phyloP scores from a whole-genome alignment of 1,140 invertebrate species.

The Bombyx mori region DNA sequence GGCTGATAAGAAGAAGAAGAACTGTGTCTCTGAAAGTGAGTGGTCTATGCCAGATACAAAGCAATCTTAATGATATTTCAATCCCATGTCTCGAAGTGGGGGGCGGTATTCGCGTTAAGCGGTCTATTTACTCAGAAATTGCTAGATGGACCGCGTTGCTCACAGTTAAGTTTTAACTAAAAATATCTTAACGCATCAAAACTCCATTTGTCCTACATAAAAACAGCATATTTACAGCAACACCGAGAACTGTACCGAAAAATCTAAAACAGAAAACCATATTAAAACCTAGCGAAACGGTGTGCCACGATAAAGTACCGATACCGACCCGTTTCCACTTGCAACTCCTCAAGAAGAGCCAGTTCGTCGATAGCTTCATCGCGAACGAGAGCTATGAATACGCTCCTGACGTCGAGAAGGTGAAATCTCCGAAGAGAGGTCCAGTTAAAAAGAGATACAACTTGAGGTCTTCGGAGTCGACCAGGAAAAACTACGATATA shows the following conservation, averaged over 20 bases:
- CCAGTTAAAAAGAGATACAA: conserved; percentile 34
- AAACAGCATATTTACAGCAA: conserved; percentile 22
- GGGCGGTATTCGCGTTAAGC: too few relatives aligned
- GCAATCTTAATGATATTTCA: too few relatives aligned
- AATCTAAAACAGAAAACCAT: conserved; percentile 33
- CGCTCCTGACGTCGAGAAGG: conserved; percentile 46
- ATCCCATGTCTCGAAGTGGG: too few relatives aligned
- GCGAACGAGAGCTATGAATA: conserved; percentile 52
- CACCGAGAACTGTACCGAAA: conserved; percentile 34
- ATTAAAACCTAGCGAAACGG: conserved; percentile 47
- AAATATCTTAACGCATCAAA: too few relatives aligned
- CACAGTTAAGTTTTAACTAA: too few relatives aligned
- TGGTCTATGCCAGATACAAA: too few relatives aligned
- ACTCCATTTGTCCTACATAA: not conserved
- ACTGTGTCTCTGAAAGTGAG: too few relatives aligned
- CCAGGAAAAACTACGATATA: too few relatives aligned
- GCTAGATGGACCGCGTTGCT: too few relatives aligned
- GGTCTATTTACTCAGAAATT: too few relatives aligned
- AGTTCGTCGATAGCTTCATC: conserved; percentile 45
- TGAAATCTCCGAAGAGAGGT: conserved; percentile 17
- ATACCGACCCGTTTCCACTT: conserved; percentile 58
- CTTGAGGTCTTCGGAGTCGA: conserved; percentile 42
- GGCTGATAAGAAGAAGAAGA: too few relatives aligned
- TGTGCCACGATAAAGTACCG: conserved; percentile 59
- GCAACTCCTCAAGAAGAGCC: conserved; percentile 51